phyloP scores from a whole-genome alignment of 2,888 invertebrate species.

The Phaonia tiefii region DNA sequence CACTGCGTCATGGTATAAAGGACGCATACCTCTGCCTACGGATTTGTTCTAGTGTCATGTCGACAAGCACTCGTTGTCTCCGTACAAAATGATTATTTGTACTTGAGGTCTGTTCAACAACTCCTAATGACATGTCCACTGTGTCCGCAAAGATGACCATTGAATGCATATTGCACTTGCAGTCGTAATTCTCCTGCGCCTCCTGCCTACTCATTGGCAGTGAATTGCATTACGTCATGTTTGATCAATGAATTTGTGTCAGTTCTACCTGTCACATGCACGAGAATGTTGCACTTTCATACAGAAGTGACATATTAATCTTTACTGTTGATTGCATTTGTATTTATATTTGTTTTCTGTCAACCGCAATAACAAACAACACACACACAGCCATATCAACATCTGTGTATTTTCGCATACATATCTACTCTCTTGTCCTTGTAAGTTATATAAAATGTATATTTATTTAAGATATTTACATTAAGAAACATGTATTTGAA shows the following conservation, averaged over 20 bases:
- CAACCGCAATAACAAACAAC: conserved; percentile 8
- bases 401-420: neutral
- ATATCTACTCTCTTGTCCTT: neutral
- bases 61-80: neutral
- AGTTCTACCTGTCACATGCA: conserved; percentile 13
- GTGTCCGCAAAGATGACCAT: conserved; percentile 13
- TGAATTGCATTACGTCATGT: neutral
- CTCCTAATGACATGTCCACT: conserved; percentile 39
- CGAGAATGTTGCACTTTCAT: neutral
- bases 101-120: conserved; percentile 53
- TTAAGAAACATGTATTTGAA: too few relatives aligned
- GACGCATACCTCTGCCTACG: too few relatives aligned
- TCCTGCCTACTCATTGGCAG: neutral
- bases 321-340: conserved; percentile 28
- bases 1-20: too few relatives aligned
- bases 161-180: neutral
- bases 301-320: conserved; percentile 30
- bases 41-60: too few relatives aligned
- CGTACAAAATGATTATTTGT: conserved; percentile 19
- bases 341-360: conserved; percentile 27
- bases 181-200: neutral
- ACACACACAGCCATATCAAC: neutral
- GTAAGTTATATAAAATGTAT: neutral
- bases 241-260: conserved; percentile 6
- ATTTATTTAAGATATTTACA: neutral